Base-by-base conservation (phyloP, 2,113 vertebrate species). In the Macrotis lagotis region DNA sequence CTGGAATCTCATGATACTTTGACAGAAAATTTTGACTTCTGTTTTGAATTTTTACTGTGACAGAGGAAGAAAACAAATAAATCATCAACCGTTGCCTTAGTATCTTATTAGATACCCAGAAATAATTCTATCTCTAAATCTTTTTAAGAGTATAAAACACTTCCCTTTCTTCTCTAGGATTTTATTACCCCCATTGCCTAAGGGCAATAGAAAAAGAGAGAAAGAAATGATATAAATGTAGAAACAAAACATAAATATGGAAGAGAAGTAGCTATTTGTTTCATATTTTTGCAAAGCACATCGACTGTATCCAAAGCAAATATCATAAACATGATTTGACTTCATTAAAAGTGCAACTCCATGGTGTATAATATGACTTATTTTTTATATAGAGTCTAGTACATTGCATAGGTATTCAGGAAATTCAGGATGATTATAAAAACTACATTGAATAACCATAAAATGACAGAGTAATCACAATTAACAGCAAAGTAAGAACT, bases 281-380 rank as follows among this genome's bases (percentile, higher is more conserved):
- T 83, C 5, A n/a, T n/a, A 0, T n/a, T 74, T 59, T 74, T 37
- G 11, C 16, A 83, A 83, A 19, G 22, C 44, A 6, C 4, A 7
- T 44, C 44, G 66, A 83, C 37, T 74, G 5, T 83, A 6, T n/a
- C 16, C 66, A 83, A 44, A 83, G 66, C 14, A 91, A 10, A 47
- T 53, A 31, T 31, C 7, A 44, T 90, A 7, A 92, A 83, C 10
- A 14, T 91, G 0, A 90, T 93, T 91, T 12, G 28, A 92, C 91
- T 94, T 89, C 52, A 59, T 90, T 89, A 96, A 91, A 28, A 50
- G 14, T 44, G 31, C 88, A 92, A 44, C 91, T 49, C 92, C 11
- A 50, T 66, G 5, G 14, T 44, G 1, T n/a, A 44, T 0, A 44
- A 1, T n/a, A 83, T 16, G 31, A 0, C 0, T 92, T 95, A 37